phyloP scores from a whole-genome alignment of 2,797 vertebrate species.

The Sardinella longiceps region DNA sequence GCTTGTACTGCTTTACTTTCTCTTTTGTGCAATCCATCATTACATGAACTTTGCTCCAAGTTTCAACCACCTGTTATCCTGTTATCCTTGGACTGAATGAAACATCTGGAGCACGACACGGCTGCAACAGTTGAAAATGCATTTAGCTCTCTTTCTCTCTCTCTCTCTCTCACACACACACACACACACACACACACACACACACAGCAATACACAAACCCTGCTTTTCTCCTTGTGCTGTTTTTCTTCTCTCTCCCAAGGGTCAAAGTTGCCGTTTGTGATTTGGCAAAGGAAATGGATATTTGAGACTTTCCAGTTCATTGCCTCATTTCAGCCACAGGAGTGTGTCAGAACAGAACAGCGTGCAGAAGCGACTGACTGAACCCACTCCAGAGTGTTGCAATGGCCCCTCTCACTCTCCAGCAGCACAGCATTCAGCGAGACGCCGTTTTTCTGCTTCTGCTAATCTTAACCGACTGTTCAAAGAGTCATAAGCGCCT shows the following conservation, averaged over 20 bases:
- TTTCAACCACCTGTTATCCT: slow-evolving; percentile 28
- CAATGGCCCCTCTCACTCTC: background rate
- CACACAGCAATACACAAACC: background rate
- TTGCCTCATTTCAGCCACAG: slow-evolving; percentile 39
- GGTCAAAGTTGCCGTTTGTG: slow-evolving; percentile 64
- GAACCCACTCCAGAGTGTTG: slow-evolving; percentile 32
- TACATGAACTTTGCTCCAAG: slow-evolving; percentile 19
- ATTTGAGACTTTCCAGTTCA: slow-evolving; percentile 61
- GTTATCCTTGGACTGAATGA: slow-evolving; percentile 23
- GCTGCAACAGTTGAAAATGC: slow-evolving; percentile 15
- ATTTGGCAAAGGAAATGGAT: slow-evolving; percentile 46
- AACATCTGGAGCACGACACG: slow-evolving; percentile 6
- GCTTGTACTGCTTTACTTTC: background rate
- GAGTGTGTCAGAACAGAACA: slow-evolving; percentile 60
- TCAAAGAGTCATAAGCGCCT: background rate
- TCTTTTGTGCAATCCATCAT: slow-evolving; percentile 13
- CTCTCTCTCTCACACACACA: background rate
- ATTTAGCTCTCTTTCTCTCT: background rate
- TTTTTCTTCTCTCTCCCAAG: slow-evolving; percentile 51
- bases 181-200: background rate
- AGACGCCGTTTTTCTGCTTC: background rate
- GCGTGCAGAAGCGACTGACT: slow-evolving; percentile 61
- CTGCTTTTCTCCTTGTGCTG: slow-evolving; percentile 44
- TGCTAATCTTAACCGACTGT: background rate
- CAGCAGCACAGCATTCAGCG: background rate